phyloP scores from a whole-genome alignment of 2,113 vertebrate genomes.

The Rhabdornis inornatus region DNA sequence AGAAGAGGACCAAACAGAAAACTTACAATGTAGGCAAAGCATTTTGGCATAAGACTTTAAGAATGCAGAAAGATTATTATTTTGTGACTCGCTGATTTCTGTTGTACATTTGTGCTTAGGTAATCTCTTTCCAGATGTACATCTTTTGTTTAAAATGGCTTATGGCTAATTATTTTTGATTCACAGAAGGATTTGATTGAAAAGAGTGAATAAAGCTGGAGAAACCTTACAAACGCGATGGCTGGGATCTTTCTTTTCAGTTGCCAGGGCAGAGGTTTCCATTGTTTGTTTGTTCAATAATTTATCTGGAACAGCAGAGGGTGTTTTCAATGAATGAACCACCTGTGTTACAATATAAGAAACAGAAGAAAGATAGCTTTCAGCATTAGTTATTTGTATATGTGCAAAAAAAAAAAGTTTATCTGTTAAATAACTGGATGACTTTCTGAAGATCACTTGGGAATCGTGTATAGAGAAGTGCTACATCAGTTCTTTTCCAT shows the following conservation, averaged over 20 bases:
- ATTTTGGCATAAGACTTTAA: conserved; percentile 2
- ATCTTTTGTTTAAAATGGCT: not conserved
- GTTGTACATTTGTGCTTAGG: not conserved
- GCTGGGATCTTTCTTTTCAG: not conserved
- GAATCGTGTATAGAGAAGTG: not conserved
- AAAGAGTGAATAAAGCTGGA: not conserved
- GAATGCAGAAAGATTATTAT: not conserved
- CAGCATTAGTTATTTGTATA: not conserved
- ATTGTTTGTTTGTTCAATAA: conserved; percentile 65
- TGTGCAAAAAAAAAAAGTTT: not conserved
- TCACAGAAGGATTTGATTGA: conserved; percentile 39
- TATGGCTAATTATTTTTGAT: conserved; percentile 24
- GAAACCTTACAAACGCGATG: not conserved
- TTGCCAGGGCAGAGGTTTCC: conserved; percentile 52
- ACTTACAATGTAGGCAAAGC: not conserved
- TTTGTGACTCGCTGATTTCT: not conserved
- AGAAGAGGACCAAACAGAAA: not conserved
- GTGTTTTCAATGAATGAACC: conserved; percentile 63
- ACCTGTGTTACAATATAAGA: conserved; percentile 51
- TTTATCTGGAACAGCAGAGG: conserved; percentile 39
- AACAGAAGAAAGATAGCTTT: conserved; percentile 44
- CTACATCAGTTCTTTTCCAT: not conserved
- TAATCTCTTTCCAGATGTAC: not conserved
- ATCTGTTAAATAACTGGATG: not conserved
- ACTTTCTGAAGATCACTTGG: not conserved